A percentile compares a stretch with the other conserved stretches of the same genome.
phyloP scores from a whole-genome alignment of 2,888 invertebrate genomes.

The Dryococelus australis region DNA sequence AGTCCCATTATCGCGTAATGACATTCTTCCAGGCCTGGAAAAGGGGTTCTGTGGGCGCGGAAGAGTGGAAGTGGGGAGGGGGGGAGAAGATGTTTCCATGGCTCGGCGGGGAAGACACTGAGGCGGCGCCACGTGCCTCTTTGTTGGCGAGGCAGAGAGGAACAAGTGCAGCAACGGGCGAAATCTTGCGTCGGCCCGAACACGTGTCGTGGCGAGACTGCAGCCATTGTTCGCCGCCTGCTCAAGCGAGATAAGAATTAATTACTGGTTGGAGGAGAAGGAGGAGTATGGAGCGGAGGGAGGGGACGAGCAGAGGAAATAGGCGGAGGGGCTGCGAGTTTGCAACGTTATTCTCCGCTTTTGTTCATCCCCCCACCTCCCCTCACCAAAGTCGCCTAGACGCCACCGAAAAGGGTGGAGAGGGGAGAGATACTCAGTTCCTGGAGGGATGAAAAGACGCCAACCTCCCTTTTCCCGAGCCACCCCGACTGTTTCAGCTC shows the following conservation, averaged over 20 bases:
- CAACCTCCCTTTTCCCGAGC: background rate
- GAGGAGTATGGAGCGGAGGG: background rate
- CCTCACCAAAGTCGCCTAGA: too few relatives aligned
- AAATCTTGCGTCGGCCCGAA: background rate
- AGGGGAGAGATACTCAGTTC: background rate
- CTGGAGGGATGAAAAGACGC: background rate
- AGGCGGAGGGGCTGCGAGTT: background rate
- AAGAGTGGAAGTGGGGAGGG: too few relatives aligned
- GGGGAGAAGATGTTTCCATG: too few relatives aligned
- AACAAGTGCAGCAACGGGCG: background rate
- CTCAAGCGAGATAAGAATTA: conserved; percentile 63
- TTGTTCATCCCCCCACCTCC: too few relatives aligned
- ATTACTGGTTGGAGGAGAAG: conserved; percentile 53
- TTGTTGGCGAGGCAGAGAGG: background rate
- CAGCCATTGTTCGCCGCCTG: conserved; percentile 53
- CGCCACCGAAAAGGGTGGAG: too few relatives aligned
- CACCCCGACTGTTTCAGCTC: background rate
- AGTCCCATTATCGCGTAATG: too few relatives aligned
- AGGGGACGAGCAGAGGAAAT: background rate
- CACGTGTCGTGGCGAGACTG: background rate
- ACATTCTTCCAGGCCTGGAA: too few relatives aligned
- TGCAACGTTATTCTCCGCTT: too few relatives aligned
- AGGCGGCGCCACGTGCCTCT: too few relatives aligned
- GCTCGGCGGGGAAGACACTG: too few relatives aligned
- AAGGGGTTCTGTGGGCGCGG: too few relatives aligned